A percentile compares a stretch with the other conserved stretches of the same genome.
Conservation (phyloP, 2,797 vertebrate species). For the Pteronotus mesoamericanus region DNA sequence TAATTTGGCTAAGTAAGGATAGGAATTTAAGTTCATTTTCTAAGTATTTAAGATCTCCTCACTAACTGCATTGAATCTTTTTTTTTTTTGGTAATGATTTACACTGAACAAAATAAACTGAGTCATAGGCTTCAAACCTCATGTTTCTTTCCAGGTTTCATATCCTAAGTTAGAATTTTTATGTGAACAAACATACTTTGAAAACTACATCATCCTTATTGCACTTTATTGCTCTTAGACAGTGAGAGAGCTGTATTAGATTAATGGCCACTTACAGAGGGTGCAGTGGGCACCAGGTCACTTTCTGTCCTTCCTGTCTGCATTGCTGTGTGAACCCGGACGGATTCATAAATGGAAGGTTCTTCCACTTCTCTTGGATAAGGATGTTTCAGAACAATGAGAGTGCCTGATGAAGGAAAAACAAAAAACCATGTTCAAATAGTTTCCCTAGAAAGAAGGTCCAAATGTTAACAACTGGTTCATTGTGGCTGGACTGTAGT, state of each 20-base stretch:
- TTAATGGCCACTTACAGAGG: constrained; percentile 86
- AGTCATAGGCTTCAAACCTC: background rate
- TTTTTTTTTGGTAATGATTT: background rate
- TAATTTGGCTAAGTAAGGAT: background rate
- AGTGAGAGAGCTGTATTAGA: background rate
- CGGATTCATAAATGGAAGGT: constrained; percentile 96
- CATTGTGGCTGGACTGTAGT: background rate
- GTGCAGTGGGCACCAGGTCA: constrained; percentile 90
- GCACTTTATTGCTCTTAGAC: too few species aligned
- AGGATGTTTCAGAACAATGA: constrained; percentile 91
- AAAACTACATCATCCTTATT: background rate
- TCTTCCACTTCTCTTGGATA: constrained; percentile 94
- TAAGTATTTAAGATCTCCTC: background rate
- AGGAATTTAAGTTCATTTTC: background rate
- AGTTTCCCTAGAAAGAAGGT: background rate
- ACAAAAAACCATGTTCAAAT: background rate
- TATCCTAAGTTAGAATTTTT: background rate
- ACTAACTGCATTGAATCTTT: background rate
- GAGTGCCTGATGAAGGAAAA: constrained; percentile 85
- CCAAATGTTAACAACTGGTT: background rate
- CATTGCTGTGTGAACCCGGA: constrained; percentile 95
- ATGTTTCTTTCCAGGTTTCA: background rate
- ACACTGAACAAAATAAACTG: background rate
- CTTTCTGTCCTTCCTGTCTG: constrained; percentile 90
- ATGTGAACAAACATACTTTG: background rate